phyloP scores from a whole-genome alignment of 1,140 invertebrate species.

The Dreissena polymorpha region DNA sequence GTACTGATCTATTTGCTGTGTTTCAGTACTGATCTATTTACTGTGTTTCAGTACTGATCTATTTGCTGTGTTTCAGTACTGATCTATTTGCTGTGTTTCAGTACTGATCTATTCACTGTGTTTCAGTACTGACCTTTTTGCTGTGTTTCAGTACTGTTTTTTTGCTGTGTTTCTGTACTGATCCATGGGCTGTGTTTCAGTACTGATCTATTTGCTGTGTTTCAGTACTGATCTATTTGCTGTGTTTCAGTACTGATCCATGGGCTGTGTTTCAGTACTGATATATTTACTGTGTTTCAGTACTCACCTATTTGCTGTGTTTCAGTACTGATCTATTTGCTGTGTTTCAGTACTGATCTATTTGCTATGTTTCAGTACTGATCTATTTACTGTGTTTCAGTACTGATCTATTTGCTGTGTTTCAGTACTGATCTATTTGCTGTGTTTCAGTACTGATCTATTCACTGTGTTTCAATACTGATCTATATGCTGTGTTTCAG shows the following conservation, averaged over 20 bases:
- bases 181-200: too few species aligned
- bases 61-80: conserved; percentile 83
- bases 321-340: conserved; percentile 83
- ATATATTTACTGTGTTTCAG: conserved; percentile 61
- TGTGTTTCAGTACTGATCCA: conserved; percentile 85
- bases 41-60: conserved; percentile 83
- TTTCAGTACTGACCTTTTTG: conserved; percentile 83
- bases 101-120: too few species aligned
- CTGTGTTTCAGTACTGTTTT: conserved; percentile 83
- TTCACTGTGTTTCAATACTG: conserved; percentile 83
- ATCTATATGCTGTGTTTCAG: too few species aligned
- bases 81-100: too few species aligned
- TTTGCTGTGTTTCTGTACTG: conserved; percentile 83
- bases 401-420: conserved; percentile 82
- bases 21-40: conserved; percentile 83
- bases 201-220: conserved; percentile 18
- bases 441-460: conserved; percentile 83
- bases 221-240: conserved; percentile 83
- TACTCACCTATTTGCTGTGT: conserved; percentile 83
- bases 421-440: conserved; percentile 83
- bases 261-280: too few species aligned
- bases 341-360: conserved; percentile 85
- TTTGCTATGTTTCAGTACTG: too few species aligned
- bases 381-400: conserved; percentile 61
- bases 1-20: conserved; percentile 83